Evolutionary conservation across 2,797 vertebrate genomes (phyloP), one percentile per base, ranked within the genome.

Genomic region (Dryobates pubescens): DNA sequence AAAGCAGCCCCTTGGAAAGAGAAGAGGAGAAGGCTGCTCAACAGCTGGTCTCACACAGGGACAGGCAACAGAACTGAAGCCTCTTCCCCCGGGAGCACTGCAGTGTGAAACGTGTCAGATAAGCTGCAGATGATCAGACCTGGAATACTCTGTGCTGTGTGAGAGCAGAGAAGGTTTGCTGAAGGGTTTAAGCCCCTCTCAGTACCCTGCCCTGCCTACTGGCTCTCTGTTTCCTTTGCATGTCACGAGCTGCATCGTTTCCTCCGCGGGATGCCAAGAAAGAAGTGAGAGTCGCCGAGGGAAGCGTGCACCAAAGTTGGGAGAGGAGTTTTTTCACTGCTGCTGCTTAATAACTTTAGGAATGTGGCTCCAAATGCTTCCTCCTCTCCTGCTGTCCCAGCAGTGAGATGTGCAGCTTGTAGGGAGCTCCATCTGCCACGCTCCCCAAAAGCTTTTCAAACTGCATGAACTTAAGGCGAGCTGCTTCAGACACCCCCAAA

Each of bases 281-380:
- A 86, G 56, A 89, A 94, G 61, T 82, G 88, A 95, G 74, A 84
- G 87, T 91, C 89, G 63, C 85, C 76, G 11, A 69, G 89, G 91
- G 93, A 34, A 88, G 94, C 90, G 78, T 56, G 45, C 69, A 86
- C 81, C 94, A 88, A 89, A 77, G 9, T 1, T 13, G 56, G 74
- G 49, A 86, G 68, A 70, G 73, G 69, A 36, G 23, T 89, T 83
- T 65, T 51, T 71, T 57, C 86, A 93, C 23, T 94, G 88, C 70
- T 94, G 64, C 82, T 88, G 67, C 82, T 95, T 93, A 95, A 96
- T 96, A 95, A 95, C 93, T 96, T 95, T 93, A 92, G 92, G 94
- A 96, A 95, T 93, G 90, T 84, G 41, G 24, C 45, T 88, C 85
- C 71, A 88, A 86, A 45, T 45, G 18, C 81, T 92, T 79, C 49